Conservation (phyloP, 2,113 vertebrate species). For the Notiomystis cincta region DNA sequence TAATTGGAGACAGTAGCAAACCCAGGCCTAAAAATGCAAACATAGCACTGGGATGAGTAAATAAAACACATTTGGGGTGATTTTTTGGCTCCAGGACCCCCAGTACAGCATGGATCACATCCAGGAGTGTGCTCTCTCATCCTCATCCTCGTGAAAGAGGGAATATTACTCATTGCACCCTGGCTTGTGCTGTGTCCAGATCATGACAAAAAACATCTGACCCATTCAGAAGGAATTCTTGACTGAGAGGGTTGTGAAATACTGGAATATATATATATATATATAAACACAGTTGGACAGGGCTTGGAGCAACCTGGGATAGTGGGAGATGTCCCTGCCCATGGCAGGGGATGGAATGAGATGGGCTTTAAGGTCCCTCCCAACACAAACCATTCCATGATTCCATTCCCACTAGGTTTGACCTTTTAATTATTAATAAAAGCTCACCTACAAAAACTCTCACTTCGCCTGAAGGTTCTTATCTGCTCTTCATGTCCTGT, state of each 20-base stretch:
- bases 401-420: accelerated
- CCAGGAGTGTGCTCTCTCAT: accelerated
- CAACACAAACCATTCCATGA: background rate
- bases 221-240: background rate
- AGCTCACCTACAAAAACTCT: background rate
- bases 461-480: background rate
- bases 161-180: background rate
- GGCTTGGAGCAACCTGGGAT: background rate
- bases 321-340: background rate
- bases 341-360: background rate
- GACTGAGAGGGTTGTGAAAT: background rate
- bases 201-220: background rate
- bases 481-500: background rate
- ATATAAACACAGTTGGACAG: too few species aligned
- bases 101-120: background rate
- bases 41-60: accelerated
- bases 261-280: too few species aligned
- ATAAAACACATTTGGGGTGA: background rate
- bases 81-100: background rate
- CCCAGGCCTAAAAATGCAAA: background rate
- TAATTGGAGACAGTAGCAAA: background rate
- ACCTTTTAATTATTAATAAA: background rate
- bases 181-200: background rate
- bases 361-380: background rate
- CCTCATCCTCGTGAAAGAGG: background rate